These are phyloP conservation scores for Acrocephalus arundinaceus DNA, from an alignment of 2,113 vertebrate species.

Conservation along the genomic window DNA sequence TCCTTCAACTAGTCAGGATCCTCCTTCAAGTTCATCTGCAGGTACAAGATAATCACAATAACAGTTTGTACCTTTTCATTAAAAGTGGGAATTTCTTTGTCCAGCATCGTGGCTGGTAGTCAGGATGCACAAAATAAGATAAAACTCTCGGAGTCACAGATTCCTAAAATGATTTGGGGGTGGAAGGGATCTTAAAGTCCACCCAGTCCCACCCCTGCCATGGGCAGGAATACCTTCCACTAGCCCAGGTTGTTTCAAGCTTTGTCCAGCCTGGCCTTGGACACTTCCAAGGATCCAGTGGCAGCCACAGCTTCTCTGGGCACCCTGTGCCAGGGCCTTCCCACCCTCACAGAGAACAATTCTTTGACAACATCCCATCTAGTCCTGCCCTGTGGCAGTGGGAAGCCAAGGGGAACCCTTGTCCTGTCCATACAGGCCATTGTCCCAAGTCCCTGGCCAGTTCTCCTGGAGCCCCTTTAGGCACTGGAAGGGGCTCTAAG, in stretches of 20 bases:
- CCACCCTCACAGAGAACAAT: accelerated
- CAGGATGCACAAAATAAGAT: not conserved
- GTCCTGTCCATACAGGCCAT: not conserved
- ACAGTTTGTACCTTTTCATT: not conserved
- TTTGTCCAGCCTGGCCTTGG: accelerated
- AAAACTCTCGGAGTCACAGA: not conserved
- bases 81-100: not conserved
- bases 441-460: not conserved
- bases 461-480: not conserved
- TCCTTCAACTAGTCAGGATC: conserved; percentile 93
- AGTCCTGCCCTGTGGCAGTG: not conserved
- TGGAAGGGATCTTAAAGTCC: not conserved
- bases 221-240: not conserved
- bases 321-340: not conserved
- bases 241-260: not conserved
- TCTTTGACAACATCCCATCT: not conserved
- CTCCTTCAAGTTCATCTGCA: conserved; percentile 92
- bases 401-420: not conserved
- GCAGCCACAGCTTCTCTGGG: not conserved
- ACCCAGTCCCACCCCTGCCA: not conserved
- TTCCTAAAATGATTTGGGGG: not conserved
- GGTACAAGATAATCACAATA: conserved; percentile 47
- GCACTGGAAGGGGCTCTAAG: not conserved
- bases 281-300: not conserved
- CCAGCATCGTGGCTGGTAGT: not conserved